Evolutionary conservation across 2,888 invertebrate species (phyloP), one percentile per base, ranked within the genome.

Genomic region (Halictus quadricinctus): DNA sequence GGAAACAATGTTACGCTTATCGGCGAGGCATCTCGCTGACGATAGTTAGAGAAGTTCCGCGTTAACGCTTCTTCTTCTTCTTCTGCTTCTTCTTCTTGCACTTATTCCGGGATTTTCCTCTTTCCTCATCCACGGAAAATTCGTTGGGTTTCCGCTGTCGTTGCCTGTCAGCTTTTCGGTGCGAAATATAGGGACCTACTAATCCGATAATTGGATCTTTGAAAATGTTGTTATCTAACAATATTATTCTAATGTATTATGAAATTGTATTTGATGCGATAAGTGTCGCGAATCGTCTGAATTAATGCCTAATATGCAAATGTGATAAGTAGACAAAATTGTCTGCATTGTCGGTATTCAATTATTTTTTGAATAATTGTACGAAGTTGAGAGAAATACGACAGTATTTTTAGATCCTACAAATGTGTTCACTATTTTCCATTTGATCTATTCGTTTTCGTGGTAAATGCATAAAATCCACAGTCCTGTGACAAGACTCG

Each of bases 1-100:
- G 86, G 81, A 84, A 86, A 89, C 89, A 88, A 89, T 89, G 89
- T 86, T 83, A 77, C 84, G 58, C 78, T 88, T 89, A 89, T 89
- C 82, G 78, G 64, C 29, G 48, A 18, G 72, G 58, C 60, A 83
- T 83, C 84, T 72, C 54, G 83, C 64, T 75, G 83, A 83, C 78
- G 78, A 83, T 79, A 76, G 84, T 78, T 78, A 46, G 54, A 50
- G 83, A 76, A 79, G 77, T 84, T 83, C 54, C 36, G 25, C 29
- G 21, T 36, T 41, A 54, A 77, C 69, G 83, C 70, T 64, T 46
- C 60, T 75, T 46, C 70, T 66, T 64, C 73, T 77, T 72, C 29
- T 29, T 29, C 29, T 29, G 29, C 29, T 29, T 29, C 60, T 74
- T 36, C 64, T 66, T 66, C 69, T 77, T 69, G 64, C 54, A 43